phyloP scores from a whole-genome alignment of 2,888 invertebrate genomes.

The Amphimallon solstitiale region DNA sequence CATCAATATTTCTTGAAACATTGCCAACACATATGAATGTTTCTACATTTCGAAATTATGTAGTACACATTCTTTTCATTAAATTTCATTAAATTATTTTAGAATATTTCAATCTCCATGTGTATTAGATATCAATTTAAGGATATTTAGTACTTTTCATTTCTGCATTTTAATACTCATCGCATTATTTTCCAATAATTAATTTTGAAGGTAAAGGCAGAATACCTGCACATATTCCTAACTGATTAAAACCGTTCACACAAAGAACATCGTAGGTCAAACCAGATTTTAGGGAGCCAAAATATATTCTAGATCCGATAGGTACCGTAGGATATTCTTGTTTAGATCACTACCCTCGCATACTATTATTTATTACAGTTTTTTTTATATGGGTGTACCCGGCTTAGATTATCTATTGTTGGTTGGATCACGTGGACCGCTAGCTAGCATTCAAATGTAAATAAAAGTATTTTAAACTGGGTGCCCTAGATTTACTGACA shows the following conservation, averaged over 20 bases:
- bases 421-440: constrained; percentile 48
- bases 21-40: no score
- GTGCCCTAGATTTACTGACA: constrained; percentile 48
- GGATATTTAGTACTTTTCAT: no score
- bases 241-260: neutral
- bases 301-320: constrained; percentile 23
- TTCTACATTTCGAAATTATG: neutral
- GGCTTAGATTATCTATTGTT: constrained; percentile 50
- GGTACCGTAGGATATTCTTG: constrained; percentile 39
- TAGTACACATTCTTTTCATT: no score
- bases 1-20: no score
- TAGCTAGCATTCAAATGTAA: constrained; percentile 51
- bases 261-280: neutral
- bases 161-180: no score
- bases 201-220: no score
- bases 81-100: neutral
- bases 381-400: constrained; percentile 44
- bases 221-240: no score
- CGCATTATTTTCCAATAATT: no score
- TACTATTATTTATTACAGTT: constrained; percentile 50
- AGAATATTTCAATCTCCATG: neutral
- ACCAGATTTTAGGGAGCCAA: neutral
- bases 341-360: constrained; percentile 43
- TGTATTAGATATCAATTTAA: neutral
- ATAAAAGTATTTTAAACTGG: constrained; percentile 49